These are phyloP conservation scores for Mechanitis messenoides DNA, from an alignment of 2,888 invertebrate species.

Conservation along the genomic window DNA sequence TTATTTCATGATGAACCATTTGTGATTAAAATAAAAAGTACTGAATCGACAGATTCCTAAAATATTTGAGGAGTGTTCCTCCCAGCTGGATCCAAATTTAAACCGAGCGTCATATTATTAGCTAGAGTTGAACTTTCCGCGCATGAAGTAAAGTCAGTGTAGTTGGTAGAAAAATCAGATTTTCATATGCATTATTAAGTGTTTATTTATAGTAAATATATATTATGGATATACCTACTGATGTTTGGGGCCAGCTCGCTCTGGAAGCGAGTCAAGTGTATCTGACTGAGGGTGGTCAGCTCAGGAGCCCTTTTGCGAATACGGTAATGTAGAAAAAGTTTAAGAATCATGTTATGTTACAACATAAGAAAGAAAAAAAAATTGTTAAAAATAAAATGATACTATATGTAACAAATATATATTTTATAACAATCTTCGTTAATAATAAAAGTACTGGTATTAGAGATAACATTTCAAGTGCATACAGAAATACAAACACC, in stretches of 20 bases:
- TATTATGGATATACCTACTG: conserved; percentile 81
- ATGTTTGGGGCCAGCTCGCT: conserved; percentile 93
- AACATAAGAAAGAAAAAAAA: too few species aligned
- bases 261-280: conserved; percentile 91
- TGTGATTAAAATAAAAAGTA: conserved; percentile 22
- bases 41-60: conserved; percentile 40
- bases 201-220: conserved; percentile 36
- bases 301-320: conserved; percentile 88
- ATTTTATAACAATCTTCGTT: too few species aligned
- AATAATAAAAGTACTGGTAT: too few species aligned
- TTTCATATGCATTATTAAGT: conserved; percentile 40
- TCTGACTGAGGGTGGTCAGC: conserved; percentile 85
- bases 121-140: conserved; percentile 50
- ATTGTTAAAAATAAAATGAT: too few species aligned
- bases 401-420: too few species aligned
- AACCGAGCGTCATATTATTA: conserved; percentile 60
- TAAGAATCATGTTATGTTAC: too few species aligned
- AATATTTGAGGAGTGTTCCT: conserved; percentile 45
- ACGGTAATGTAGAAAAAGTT: conserved; percentile 79
- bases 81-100: conserved; percentile 74
- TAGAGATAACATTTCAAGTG: too few species aligned
- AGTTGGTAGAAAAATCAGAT: conserved; percentile 27
- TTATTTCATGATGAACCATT: conserved; percentile 9
- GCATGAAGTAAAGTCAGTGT: conserved; percentile 47
- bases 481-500: too few species aligned